Conservation (phyloP, 1,140 invertebrate genomes). For the Neelides sp. region DNA sequence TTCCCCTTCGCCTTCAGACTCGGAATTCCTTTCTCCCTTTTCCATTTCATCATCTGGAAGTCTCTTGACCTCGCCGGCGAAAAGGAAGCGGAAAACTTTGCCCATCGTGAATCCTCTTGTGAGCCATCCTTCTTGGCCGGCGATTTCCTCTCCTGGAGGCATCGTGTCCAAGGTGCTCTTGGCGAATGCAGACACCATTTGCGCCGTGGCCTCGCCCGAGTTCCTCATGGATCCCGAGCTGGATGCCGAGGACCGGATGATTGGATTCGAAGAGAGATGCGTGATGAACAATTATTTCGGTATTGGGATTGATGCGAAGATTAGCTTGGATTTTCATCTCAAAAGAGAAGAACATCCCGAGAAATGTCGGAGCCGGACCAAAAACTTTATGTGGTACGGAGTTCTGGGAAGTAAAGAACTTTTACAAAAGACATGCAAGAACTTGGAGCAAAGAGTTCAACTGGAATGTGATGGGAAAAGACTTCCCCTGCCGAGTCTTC, state of each 20-base stretch:
- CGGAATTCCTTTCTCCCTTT: conserved; percentile 33
- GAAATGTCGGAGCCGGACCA: conserved; percentile 83
- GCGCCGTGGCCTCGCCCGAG: conserved; percentile 53
- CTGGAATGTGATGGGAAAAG: conserved; percentile 83
- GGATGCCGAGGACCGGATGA: conserved; percentile 35
- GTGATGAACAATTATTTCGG: conserved; percentile 99
- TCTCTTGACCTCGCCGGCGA: conserved; percentile 36
- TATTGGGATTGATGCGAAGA: conserved; percentile 97
- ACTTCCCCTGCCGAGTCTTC: conserved; percentile 80
- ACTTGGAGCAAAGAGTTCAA: conserved; percentile 87
- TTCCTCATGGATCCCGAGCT: conserved; percentile 26
- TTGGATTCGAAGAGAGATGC: conserved; percentile 83
- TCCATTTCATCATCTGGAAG: conserved; percentile 31
- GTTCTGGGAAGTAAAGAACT: conserved; percentile 82
- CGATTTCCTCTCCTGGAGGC: conserved; percentile 44
- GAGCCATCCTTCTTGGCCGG: conserved; percentile 70
- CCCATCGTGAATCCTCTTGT: conserved; percentile 85
- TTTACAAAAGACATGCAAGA: conserved; percentile 75
- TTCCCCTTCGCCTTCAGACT: conserved; percentile 32
- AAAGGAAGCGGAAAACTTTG: conserved; percentile 47
- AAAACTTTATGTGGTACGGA: conserved; percentile 79
- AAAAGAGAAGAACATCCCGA: conserved; percentile 96
- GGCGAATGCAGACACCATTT: conserved; percentile 90
- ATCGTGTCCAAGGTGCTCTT: conserved; percentile 81
- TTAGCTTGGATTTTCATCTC: conserved; percentile 93